Base-by-base conservation (phyloP, 2,797 vertebrate genomes). In the Florisuga fusca region DNA sequence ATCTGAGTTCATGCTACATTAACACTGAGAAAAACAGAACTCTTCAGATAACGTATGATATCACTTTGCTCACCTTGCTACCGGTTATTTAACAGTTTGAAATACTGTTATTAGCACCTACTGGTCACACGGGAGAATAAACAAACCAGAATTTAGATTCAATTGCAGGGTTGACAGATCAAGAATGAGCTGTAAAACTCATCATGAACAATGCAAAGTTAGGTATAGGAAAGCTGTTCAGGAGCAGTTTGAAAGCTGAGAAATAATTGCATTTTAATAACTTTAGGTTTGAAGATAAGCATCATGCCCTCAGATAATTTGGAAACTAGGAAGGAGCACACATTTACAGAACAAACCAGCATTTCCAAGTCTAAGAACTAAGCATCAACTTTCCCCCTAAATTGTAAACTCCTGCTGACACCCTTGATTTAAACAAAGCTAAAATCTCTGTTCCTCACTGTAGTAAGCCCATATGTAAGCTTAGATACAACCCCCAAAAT, bases 71-170 rank as follows among this genome's bases (percentile, higher is more conserved):
- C 86, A 93, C 36, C 63, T 29, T 81, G 77, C 66, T 67, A 86
- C 73, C 55, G 68, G 68, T 23, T 46, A 66, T 45, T 90, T 75
- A 94, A 61, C 54, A 69, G 58, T 69, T 22, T 86, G 90, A 94
- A 91, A 82, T 82, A 90, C 43, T 66, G 46, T 75, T 91, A 81
- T 86, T 93, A 91, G 91, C 87, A 96, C 48, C 69, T 86, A 51
- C 62, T 78, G 51, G 88, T 73, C 84, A 90, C 81, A 51, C 0
- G 0, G 68, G 66, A 91, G 73, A 90, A 81, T 54, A 93, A 94
- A 91, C 91, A 90, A 93, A 66, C 13, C 58, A 31, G 38, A 73
- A 67, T 36, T 79, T 31, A 73, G 69, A 84, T 91, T 93, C 77
- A 48, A 6, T 23, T 34, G 63, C 88, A 73, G 26, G 59, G 90